These are phyloP conservation scores for Hyperoplus lanceolatus DNA, from an alignment of 2,797 vertebrate species.

Conservation along the genomic window DNA sequence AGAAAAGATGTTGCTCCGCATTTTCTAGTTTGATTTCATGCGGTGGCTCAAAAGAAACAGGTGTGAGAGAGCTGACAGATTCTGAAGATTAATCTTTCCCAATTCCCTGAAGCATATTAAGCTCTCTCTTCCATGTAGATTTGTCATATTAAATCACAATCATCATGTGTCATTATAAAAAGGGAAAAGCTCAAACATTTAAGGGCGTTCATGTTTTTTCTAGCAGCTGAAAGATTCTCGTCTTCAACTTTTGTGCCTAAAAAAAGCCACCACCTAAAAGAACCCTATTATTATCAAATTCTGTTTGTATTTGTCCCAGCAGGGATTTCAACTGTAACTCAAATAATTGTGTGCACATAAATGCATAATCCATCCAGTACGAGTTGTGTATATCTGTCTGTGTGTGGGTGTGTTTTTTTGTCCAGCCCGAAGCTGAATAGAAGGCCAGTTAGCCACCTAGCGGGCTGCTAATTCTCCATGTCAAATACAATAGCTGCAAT, in stretches of 20 bases:
- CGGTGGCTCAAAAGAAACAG: slow-evolving; percentile 36
- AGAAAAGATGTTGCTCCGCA: slow-evolving; percentile 3
- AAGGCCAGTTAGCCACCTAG: slow-evolving; percentile 87
- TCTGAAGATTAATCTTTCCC: slow-evolving; percentile 11
- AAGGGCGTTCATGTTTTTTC: background rate
- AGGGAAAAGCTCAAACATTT: background rate
- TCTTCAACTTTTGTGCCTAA: background rate
- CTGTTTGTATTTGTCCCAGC: background rate
- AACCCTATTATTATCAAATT: background rate
- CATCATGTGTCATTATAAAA: background rate
- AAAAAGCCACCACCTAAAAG: background rate
- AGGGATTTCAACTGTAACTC: background rate
- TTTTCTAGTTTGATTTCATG: slow-evolving; percentile 19
- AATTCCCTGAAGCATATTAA: background rate
- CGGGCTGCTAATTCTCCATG: slow-evolving; percentile 86
- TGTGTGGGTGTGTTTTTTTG: slow-evolving; percentile 67
- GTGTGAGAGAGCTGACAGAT: slow-evolving; percentile 25
- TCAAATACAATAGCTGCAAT: slow-evolving; percentile 92
- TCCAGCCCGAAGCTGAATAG: slow-evolving; percentile 76
- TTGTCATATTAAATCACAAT: background rate
- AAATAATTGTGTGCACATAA: slow-evolving; percentile 35
- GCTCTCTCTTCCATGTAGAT: background rate
- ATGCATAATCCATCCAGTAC: slow-evolving; percentile 50
- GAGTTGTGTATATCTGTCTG: slow-evolving; percentile 51
- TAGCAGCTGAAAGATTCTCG: background rate